Evolutionary conservation across 1,140 invertebrate species (phyloP), one percentile per base, ranked within the genome.

Genomic region (Ips typographus): DNA sequence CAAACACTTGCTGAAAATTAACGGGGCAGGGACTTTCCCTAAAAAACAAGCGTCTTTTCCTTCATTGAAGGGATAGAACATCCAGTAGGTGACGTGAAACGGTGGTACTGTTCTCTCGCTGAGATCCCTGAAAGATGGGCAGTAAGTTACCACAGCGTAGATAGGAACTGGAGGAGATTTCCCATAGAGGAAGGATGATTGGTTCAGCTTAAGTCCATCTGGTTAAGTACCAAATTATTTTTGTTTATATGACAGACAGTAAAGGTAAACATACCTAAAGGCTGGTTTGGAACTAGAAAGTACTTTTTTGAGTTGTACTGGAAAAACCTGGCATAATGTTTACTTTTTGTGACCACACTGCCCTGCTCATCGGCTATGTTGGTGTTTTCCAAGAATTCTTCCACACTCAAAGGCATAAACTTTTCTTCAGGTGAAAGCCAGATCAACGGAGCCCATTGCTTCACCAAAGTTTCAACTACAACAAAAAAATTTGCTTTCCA

Each of bases 21-120:
- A 81, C 0, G 86, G 85, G 49, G 87, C 82, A 22, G 87, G 87
- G 71, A 84, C 80, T 52, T 79, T 82, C 6, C 85, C 77, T 8
- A 86, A 72, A 69, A 83, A 80, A 71, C 85, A 87, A 38, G 86
- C 77, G 37, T 82, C 78, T 73, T 87, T 87, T 69, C 85, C 85
- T 69, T 77, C 82, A 73, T 86, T 89, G 75, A 85, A 89, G 22
- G 88, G 88, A 78, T 86, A 89, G 75, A 89, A 89, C 79, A 88
- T 84, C 88, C 88, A 89, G 79, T 87, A 89, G 66, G 86, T 87
- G 37, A 88, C 86, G 76, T 86, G 84, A 77, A 88, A 88, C 69
- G 82, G 76, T 39, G 77, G 62, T 47, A 56, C 5, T 41, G 56
- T 40, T 55, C 40, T 57, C 53, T 47, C 64, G 69, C 39, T 38